Evolutionary conservation across 2,888 invertebrate species (phyloP), one percentile per base, ranked within the genome.

Genomic region (Falcaria lacertinaria): DNA sequence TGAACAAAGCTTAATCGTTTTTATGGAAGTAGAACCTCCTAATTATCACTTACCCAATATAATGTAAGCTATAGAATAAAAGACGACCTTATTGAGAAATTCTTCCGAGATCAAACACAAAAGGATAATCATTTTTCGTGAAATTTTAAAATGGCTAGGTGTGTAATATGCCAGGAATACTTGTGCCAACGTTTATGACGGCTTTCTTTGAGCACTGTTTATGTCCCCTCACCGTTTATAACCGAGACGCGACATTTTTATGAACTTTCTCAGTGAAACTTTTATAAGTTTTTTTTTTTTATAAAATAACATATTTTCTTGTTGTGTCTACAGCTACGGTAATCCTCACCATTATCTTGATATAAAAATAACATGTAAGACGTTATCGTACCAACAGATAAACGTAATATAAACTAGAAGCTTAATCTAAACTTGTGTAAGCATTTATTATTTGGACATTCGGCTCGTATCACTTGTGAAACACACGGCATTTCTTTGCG

Each of bases 171-270:
- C 54, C 57, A 43, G 51, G 49, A 67, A 71, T 70, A 69, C 64
- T 69, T 73, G 54, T 64, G 50, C 57, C 58, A 66, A 73, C 67
- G 73, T 79, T 78, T 78, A 77, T 75, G 70, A 69, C 69, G 57
- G 61, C 64, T 62, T 69, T 71, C 65, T 63, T 57, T 54, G 61
- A 57, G 67, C 65, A 60, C 64, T 72, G 74, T 74, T 77, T 74
- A 72, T 72, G 67, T 69, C 69, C 60, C 56, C 60, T 56, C 57
- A 46, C 57, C 64, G 60, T 75, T 76, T 74, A 74, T 71, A 70
- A 68, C 69, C 58, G 48, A 60, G 63, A 72, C 58, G 60, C 76
- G 71, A 77, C 72, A 74, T 73, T 72, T 78, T 74, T 74, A 74
- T 66, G 62, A 64, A 65, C 62, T 60, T 62, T 62, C 60, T 47